Evolutionary conservation across 2,113 vertebrate species (phyloP).

Genomic region (Vicugna pacos): DNA sequence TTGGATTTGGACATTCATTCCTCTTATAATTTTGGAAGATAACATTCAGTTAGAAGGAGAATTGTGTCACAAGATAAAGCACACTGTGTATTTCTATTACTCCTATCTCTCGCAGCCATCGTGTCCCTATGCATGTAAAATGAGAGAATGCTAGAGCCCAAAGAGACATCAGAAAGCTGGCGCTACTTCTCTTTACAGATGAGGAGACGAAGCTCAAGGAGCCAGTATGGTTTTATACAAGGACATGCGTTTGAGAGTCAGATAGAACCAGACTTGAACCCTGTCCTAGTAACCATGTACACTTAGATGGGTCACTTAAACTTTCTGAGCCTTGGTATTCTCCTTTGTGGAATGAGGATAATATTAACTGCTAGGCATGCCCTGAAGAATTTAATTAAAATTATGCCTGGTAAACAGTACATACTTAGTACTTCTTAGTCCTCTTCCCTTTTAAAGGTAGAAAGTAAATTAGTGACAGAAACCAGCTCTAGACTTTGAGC

Average conservation of each 20-base stretch:
- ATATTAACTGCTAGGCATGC: background rate
- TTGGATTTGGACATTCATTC: constrained; percentile 33
- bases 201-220: background rate
- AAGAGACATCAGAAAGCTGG: background rate
- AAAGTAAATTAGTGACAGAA: background rate
- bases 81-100: background rate
- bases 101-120: background rate
- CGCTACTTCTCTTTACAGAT: background rate
- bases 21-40: background rate
- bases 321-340: background rate
- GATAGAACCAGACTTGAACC: background rate
- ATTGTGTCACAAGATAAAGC: background rate
- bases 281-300: background rate
- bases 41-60: constrained; percentile 37
- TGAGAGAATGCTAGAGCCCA: background rate
- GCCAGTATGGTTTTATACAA: background rate
- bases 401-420: background rate
- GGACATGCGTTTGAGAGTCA: background rate
- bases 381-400: background rate
- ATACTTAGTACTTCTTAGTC: background rate
- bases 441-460: background rate
- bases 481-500: background rate
- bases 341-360: background rate
- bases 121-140: background rate
- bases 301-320: background rate